phyloP scores from a whole-genome alignment of 2,797 vertebrate species.

The Oreortyx pictus region DNA sequence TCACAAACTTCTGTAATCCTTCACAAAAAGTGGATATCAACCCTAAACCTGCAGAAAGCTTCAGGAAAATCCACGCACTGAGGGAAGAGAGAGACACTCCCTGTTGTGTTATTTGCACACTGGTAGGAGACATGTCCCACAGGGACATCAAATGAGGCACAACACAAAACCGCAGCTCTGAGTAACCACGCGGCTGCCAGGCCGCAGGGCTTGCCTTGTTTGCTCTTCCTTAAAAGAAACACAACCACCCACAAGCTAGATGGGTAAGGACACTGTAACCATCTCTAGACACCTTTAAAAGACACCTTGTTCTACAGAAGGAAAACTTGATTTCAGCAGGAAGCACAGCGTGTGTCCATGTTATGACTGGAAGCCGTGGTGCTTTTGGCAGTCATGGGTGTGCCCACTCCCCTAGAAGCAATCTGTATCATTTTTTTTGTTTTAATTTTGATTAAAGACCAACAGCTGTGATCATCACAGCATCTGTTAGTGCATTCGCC shows the following conservation, averaged over 20 bases:
- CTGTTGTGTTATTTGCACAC: neutral
- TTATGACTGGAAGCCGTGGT: rapidly evolving
- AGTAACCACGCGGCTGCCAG: constrained; percentile 10
- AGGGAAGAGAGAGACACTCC: neutral
- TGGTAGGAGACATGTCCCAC: neutral
- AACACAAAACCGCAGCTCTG: neutral
- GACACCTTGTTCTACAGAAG: neutral
- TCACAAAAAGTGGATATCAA: neutral
- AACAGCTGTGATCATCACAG: neutral
- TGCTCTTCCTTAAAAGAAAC: constrained; percentile 13
- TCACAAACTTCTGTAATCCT: neutral
- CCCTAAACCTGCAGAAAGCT: neutral
- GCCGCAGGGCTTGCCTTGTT: neutral
- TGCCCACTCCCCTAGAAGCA: neutral
- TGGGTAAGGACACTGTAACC: neutral
- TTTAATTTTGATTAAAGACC: neutral
- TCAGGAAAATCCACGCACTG: neutral
- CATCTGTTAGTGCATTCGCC: neutral
- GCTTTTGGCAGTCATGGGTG: rapidly evolving
- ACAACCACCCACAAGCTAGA: constrained; percentile 1
- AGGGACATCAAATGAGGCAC: neutral
- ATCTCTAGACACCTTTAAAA: constrained; percentile 12
- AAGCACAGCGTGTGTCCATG: neutral
- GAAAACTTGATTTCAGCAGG: neutral
- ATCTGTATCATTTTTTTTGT: neutral